phyloP scores from a whole-genome alignment of 1,140 invertebrate species.

The Oryzaephilus surinamensis region DNA sequence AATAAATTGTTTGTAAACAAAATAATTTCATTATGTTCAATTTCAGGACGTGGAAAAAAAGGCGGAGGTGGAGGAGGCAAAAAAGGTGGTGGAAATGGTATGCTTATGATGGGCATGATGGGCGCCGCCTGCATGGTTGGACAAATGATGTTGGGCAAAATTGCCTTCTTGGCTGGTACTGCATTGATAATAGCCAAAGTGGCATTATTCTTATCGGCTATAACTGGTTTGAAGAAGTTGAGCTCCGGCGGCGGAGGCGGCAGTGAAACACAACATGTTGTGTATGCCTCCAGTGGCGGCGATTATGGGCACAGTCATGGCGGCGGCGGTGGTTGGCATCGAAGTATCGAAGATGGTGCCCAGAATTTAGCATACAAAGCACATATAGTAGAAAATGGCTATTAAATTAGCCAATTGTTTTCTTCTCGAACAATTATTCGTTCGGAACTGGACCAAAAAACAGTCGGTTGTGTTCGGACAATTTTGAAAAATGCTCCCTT shows the following conservation, averaged over 20 bases:
- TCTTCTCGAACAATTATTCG: too few species aligned
- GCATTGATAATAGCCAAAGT: constrained; percentile 58
- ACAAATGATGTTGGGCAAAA: constrained; percentile 55
- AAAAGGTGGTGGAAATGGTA: constrained; percentile 39
- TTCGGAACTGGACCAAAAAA: too few species aligned
- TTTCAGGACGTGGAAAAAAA: constrained; percentile 22
- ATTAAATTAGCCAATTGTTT: too few species aligned
- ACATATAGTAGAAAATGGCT: constrained; percentile 5
- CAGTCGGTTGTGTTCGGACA: too few species aligned
- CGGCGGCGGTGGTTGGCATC: constrained; percentile 41
- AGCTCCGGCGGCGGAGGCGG: constrained; percentile 41
- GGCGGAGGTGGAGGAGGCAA: constrained; percentile 32
- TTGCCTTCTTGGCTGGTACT: constrained; percentile 53
- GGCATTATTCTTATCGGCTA: constrained; percentile 50
- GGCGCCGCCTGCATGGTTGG: constrained; percentile 52
- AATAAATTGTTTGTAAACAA: not conserved
- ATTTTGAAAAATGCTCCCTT: too few species aligned
- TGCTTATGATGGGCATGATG: constrained; percentile 49
- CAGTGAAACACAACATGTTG: constrained; percentile 43
- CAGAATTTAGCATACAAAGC: constrained; percentile 7
- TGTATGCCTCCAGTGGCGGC: constrained; percentile 42
- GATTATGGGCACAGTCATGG: constrained; percentile 33
- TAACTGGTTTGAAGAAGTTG: constrained; percentile 53
- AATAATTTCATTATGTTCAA: not conserved
- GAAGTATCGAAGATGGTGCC: constrained; percentile 34